phyloP scores from a whole-genome alignment of 1,140 invertebrate species.

The Conus betulinus region DNA sequence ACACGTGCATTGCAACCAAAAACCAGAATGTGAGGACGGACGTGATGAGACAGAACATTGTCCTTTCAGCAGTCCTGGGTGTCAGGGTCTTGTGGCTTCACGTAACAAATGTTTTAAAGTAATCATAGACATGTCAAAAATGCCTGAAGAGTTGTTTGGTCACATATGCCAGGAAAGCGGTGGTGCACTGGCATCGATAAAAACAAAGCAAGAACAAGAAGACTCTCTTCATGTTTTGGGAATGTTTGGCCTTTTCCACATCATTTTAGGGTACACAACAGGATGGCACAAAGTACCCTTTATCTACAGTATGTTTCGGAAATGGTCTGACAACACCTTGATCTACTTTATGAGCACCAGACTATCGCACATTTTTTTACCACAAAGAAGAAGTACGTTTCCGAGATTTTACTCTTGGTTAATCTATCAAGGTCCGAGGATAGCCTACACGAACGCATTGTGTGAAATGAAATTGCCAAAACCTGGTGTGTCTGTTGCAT shows the following conservation, averaged over 20 bases:
- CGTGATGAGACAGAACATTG: conserved; percentile 6
- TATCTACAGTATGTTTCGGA: background rate
- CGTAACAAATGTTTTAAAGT: background rate
- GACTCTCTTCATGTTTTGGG: background rate
- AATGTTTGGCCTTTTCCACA: background rate
- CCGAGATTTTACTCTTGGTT: background rate
- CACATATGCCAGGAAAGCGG: too few species aligned
- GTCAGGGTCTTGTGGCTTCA: background rate
- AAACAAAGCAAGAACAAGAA: background rate
- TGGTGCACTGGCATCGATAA: background rate
- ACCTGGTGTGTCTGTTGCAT: background rate
- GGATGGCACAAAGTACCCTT: background rate
- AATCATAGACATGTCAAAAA: too few species aligned
- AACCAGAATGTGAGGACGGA: background rate
- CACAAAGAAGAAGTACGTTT: background rate
- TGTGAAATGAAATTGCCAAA: background rate
- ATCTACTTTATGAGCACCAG: background rate
- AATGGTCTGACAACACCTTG: background rate
- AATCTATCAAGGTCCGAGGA: background rate
- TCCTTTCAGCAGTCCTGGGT: conserved; percentile 23
- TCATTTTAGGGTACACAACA: background rate
- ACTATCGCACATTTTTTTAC: background rate
- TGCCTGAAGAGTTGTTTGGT: too few species aligned
- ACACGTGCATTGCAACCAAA: background rate
- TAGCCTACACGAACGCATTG: background rate